phyloP scores from a whole-genome alignment of 2,113 vertebrate genomes.

The Corythoichthys intestinalis region DNA sequence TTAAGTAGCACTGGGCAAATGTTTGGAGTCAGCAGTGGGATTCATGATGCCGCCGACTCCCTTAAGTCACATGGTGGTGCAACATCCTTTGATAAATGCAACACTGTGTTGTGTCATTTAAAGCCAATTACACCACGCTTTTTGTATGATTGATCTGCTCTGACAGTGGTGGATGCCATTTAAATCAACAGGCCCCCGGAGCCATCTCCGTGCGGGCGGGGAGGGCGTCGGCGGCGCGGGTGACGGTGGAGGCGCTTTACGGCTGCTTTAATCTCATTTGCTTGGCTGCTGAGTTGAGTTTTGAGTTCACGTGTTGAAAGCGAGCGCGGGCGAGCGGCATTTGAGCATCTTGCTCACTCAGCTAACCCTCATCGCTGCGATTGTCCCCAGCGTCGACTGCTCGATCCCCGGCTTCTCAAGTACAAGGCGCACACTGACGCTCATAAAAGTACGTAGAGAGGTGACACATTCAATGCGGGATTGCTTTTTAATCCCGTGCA shows the following conservation, averaged over 20 bases:
- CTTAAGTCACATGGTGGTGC: conserved; percentile 61
- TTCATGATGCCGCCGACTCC: conserved; percentile 39
- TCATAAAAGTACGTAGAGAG: conserved; percentile 71
- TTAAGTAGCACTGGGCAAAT: conserved; percentile 34
- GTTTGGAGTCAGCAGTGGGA: conserved; percentile 67
- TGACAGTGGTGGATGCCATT: conserved; percentile 70
- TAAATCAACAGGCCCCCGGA: conserved; percentile 67
- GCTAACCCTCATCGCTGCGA: conserved; percentile 70
- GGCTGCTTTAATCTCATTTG: conserved; percentile 77
- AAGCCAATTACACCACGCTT: conserved; percentile 74
- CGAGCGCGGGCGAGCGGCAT: conserved; percentile 56
- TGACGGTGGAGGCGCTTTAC: conserved; percentile 52
- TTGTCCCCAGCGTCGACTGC: conserved; percentile 72
- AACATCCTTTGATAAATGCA: conserved; percentile 69
- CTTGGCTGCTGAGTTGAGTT: conserved; percentile 75
- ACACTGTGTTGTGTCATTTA: conserved; percentile 68
- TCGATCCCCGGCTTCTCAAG: conserved; percentile 69
- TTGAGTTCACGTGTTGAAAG: conserved; percentile 73
- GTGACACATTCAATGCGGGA: conserved; percentile 74
- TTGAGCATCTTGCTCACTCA: conserved; percentile 68
- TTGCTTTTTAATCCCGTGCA: conserved; percentile 78
- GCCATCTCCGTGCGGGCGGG: conserved; percentile 54
- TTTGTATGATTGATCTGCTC: conserved; percentile 71
- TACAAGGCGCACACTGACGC: conserved; percentile 66
- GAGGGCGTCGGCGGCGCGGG: conserved; percentile 47